These are phyloP conservation scores for Metridium senile DNA, from an alignment of 92 coral and sea anemone genomes.

Conservation along the genomic window DNA sequence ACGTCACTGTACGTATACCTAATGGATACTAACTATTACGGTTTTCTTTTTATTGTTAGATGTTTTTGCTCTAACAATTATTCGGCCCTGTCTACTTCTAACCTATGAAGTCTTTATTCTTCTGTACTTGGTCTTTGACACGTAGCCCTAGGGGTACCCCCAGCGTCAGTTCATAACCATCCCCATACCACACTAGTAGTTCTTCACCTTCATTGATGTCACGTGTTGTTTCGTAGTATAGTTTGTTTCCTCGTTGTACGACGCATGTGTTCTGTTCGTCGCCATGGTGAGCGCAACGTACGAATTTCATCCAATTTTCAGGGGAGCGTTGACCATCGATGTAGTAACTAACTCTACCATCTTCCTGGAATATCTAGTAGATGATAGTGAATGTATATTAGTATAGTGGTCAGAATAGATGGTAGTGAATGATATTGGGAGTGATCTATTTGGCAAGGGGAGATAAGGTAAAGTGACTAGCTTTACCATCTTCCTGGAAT, in stretches of 20 bases:
- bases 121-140: conserved; percentile 7
- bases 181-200: conserved; percentile 77
- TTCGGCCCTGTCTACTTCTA: not conserved
- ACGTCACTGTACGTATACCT: too few species aligned
- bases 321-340: conserved; percentile 62
- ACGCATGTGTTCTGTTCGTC: conserved; percentile 67
- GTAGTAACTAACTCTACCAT: conserved; percentile 49
- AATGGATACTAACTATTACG: too few species aligned
- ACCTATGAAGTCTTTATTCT: not conserved
- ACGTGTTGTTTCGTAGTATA: conserved; percentile 72
- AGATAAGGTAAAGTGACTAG: too few species aligned
- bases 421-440: too few species aligned
- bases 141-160: conserved; percentile 64
- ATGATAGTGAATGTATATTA: not conserved
- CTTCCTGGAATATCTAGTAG: conserved; percentile 56
- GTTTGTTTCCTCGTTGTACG: conserved; percentile 50
- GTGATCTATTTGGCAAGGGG: too few species aligned
- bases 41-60: not conserved
- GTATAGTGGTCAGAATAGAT: too few species aligned
- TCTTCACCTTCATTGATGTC: conserved; percentile 69
- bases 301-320: conserved; percentile 78
- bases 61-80: not conserved
- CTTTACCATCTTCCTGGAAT: too few species aligned
- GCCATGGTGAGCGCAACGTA: conserved; percentile 64
- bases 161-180: conserved; percentile 60